Conservation (phyloP, 2,888 invertebrate species). For the Strigamia crassipes region DNA sequence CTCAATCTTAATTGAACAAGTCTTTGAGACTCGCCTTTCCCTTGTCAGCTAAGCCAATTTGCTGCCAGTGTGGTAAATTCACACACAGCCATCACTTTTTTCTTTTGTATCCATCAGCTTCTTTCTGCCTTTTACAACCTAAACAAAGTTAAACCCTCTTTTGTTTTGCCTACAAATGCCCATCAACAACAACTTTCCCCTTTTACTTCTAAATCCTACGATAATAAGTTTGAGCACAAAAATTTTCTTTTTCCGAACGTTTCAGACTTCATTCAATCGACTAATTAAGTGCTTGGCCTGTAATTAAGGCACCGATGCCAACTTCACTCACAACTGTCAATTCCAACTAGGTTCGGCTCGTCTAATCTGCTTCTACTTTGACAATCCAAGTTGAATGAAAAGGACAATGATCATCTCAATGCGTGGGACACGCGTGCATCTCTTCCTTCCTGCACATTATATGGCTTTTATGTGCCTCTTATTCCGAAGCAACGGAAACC, state of each 20-base stretch:
- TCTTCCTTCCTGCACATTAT: slow-evolving; percentile 5
- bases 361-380: slow-evolving; percentile 35
- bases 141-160: neutral
- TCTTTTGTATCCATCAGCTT: slow-evolving; percentile 21
- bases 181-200: neutral
- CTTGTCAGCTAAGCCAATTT: slow-evolving; percentile 37
- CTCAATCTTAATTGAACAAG: slow-evolving; percentile 40
- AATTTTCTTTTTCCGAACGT: neutral
- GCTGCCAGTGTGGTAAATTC: neutral
- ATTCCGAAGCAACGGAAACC: slow-evolving; percentile 20
- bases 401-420: slow-evolving; percentile 30
- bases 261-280: neutral
- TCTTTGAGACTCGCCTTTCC: slow-evolving; percentile 26
- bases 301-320: slow-evolving; percentile 19
- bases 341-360: slow-evolving; percentile 3
- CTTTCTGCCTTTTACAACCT: neutral
- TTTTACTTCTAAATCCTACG: neutral
- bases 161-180: slow-evolving; percentile 1
- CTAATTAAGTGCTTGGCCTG: slow-evolving; percentile 31
- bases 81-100: neutral
- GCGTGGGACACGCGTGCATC: slow-evolving; percentile 11
- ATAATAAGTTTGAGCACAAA: neutral
- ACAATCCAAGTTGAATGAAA: slow-evolving; percentile 14
- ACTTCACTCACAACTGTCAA: slow-evolving; percentile 37
- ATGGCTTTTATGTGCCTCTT: slow-evolving; percentile 18